A percentile compares a stretch with the other conserved stretches of the same genome.
Conservation (phyloP, 2,888 invertebrate genomes). For the Perizoma affinitatum region DNA sequence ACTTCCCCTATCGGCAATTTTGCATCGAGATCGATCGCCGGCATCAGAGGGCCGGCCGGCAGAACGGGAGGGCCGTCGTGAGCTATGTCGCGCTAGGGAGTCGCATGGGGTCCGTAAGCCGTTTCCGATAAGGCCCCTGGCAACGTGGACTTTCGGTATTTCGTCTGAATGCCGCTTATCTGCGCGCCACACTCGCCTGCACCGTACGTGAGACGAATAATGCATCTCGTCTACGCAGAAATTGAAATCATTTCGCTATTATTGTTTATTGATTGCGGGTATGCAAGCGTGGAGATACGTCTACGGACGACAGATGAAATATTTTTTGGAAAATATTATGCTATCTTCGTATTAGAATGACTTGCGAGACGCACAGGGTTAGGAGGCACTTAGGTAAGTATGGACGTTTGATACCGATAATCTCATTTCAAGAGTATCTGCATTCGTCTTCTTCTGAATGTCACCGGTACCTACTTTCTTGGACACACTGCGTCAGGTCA, state of each 20-base stretch:
- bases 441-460: too few species aligned
- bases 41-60: conserved; percentile 43
- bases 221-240: conserved; percentile 65
- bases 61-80: conserved; percentile 57
- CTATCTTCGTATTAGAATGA: too few species aligned
- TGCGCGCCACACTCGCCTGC: conserved; percentile 76
- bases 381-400: too few species aligned
- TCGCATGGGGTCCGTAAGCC: conserved; percentile 83
- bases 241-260: conserved; percentile 77
- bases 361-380: too few species aligned
- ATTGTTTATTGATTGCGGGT: conserved; percentile 59
- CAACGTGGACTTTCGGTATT: conserved; percentile 59
- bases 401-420: too few species aligned
- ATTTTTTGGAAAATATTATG: not conserved
- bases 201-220: conserved; percentile 76
- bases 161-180: conserved; percentile 72
- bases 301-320: not conserved
- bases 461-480: too few species aligned
- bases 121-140: conserved; percentile 82
- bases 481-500: too few species aligned
- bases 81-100: conserved; percentile 77
- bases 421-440: too few species aligned
- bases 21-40: conserved; percentile 81
- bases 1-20: conserved; percentile 72
- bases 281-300: conserved; percentile 11